Evolutionary conservation across 2,113 vertebrate species (phyloP).

Genomic region (Marmota monax): DNA sequence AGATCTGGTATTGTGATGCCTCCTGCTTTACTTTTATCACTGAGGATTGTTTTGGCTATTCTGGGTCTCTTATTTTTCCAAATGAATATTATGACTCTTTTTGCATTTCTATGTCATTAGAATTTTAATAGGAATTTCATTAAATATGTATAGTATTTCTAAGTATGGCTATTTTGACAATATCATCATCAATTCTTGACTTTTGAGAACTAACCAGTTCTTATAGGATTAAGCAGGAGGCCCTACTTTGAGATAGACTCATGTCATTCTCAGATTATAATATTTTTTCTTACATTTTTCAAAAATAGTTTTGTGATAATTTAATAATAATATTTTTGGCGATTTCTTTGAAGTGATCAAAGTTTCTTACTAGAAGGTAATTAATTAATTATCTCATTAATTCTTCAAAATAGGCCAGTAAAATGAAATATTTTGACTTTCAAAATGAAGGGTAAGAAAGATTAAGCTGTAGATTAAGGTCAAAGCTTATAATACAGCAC

Average conservation of each 20-base stretch:
- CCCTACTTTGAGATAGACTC: neutral
- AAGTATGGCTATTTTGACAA: too few relatives aligned
- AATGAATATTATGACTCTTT: too few relatives aligned
- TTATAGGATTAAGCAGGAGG: neutral
- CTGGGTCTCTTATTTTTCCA: too few relatives aligned
- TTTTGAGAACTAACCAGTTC: neutral
- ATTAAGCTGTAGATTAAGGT: neutral
- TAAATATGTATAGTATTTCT: too few relatives aligned
- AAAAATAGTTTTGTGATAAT: conserved; percentile 32
- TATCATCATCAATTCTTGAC: neutral
- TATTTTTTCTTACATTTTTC: neutral
- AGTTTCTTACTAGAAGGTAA: conserved; percentile 22
- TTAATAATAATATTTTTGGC: neutral
- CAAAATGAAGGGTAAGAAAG: conserved; percentile 21
- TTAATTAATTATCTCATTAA: neutral
- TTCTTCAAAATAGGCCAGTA: conserved; percentile 40
- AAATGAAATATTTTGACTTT: conserved; percentile 37
- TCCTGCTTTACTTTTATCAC: too few relatives aligned
- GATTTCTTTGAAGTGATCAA: conserved; percentile 24
- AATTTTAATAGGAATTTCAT: too few relatives aligned
- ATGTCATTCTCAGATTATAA: neutral
- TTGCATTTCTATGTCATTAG: too few relatives aligned
- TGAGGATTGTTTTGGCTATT: too few relatives aligned
- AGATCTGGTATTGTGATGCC: too few relatives aligned
- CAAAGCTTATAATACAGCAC: neutral